These are phyloP conservation scores for Synergus umbraculus DNA, from an alignment of 2,888 invertebrate species.

Conservation along the genomic window DNA sequence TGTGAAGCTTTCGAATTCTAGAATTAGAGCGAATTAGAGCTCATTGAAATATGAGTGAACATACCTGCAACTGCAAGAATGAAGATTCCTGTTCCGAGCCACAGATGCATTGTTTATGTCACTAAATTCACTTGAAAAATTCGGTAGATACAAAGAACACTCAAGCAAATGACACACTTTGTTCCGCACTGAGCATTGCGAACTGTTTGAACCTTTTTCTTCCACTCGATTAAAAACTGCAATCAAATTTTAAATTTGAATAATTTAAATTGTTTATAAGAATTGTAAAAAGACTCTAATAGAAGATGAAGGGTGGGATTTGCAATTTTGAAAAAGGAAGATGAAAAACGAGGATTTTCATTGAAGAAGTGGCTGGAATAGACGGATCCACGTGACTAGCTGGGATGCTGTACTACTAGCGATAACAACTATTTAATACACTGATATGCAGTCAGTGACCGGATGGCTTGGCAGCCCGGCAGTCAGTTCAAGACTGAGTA, in stretches of 20 bases:
- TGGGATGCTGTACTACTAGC: conserved; percentile 41
- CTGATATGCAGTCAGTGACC: conserved; percentile 48
- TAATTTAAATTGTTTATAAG: background rate
- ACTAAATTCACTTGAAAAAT: background rate
- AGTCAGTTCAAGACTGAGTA: conserved; percentile 56
- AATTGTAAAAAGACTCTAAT: background rate
- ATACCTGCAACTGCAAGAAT: background rate
- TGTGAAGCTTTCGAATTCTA: background rate
- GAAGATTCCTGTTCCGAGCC: background rate
- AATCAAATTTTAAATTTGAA: background rate
- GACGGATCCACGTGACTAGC: background rate
- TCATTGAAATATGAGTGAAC: background rate
- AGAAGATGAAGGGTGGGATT: background rate
- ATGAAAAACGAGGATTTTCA: background rate
- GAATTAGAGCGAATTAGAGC: too few species aligned
- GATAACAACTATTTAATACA: conserved; percentile 39
- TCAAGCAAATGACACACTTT: background rate
- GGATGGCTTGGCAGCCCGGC: conserved; percentile 51
- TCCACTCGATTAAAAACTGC: background rate
- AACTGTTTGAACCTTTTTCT: background rate
- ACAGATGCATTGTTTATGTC: background rate
- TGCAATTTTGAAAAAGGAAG: background rate
- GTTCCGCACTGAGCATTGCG: background rate
- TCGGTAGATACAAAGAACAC: background rate
- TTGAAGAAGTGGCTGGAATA: background rate